Evolutionary conservation across 2,888 invertebrate species (phyloP), one percentile per base, ranked within the genome.

Genomic region (Aquatica leii): DNA sequence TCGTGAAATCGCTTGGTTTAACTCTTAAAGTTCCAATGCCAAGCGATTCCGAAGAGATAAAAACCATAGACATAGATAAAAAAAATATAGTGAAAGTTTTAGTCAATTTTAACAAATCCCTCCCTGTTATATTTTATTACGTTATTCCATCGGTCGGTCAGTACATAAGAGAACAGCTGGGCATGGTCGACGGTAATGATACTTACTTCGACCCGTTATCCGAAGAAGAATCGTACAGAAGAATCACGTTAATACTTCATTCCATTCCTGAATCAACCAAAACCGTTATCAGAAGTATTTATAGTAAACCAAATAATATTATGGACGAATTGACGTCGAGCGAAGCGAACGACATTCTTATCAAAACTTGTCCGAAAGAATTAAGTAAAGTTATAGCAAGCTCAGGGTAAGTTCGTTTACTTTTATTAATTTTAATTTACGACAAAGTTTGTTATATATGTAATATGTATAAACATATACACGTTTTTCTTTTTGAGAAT

Each of bases 61-160:
- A 87, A 53, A 86, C 86, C 1, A 79, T 95, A 14, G 86, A 88
- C 74, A 88, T 95, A 67, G 88, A 89, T 66, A 83, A 86, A 54
- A 84, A 84, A 65, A 90, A 91, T 77, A 87, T 94, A 53, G 86
- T 92, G 1, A 89, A 89, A 83, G 87, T 94, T 67, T 83, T 93
- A 71, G 89, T 89, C 49, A 91, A 93, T 82, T 92, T 93, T 82
- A 89, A 90, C 2, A 90, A 89, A 80, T 82, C 85, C 0, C 83
- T 92, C 78, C 92, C 93, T 4, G 90, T 94, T 1, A 82, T 96
- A 69, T 94, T 95, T 81, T 85, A 95, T 71, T 93, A 93, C 74
- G 88, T 92, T 12, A 86, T 88, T 70, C 87, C 87, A 56, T 84
- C 83, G 48, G 89, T 89, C 77, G 94, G 90, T 12, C 82, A 82